These are phyloP conservation scores for Pithecia hirsuta DNA, from an alignment of 2,797 vertebrate species.

Conservation along the genomic window DNA sequence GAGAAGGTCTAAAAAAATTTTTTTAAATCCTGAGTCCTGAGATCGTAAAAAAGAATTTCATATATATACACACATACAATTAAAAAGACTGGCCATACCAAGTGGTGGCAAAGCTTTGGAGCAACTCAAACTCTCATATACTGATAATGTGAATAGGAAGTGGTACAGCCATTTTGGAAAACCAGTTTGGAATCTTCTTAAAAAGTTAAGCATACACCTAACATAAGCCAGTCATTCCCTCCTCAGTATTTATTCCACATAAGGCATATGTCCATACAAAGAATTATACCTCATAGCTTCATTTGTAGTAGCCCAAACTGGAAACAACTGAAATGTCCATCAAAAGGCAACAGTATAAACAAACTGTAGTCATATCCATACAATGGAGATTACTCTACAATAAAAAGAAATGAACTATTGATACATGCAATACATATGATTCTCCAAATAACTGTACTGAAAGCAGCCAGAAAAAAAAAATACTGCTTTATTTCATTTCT, in stretches of 20 bases:
- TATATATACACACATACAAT: neutral
- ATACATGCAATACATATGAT: neutral
- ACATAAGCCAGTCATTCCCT: neutral
- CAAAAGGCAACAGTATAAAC: neutral
- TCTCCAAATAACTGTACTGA: neutral
- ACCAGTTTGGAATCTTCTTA: neutral
- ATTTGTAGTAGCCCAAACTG: slow-evolving; percentile 1
- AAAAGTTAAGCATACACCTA: slow-evolving; percentile 4
- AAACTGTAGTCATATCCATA: neutral
- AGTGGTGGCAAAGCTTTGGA: neutral
- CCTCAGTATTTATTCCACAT: slow-evolving; percentile 20
- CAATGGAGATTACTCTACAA: neutral
- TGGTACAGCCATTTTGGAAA: neutral
- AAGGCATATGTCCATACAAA: neutral
- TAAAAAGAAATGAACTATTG: neutral
- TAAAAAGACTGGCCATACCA: neutral
- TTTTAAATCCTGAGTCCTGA: too few relatives aligned
- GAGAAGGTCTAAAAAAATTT: neutral
- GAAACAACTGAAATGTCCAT: neutral
- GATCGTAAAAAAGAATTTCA: too few relatives aligned
- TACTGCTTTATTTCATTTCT: neutral
- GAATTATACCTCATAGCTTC: neutral
- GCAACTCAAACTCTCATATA: neutral
- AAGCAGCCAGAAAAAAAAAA: neutral
- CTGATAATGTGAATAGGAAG: neutral